Evolutionary conservation across 2,888 invertebrate genomes (phyloP).

Genomic region (Leptinotarsa tumamoca): DNA sequence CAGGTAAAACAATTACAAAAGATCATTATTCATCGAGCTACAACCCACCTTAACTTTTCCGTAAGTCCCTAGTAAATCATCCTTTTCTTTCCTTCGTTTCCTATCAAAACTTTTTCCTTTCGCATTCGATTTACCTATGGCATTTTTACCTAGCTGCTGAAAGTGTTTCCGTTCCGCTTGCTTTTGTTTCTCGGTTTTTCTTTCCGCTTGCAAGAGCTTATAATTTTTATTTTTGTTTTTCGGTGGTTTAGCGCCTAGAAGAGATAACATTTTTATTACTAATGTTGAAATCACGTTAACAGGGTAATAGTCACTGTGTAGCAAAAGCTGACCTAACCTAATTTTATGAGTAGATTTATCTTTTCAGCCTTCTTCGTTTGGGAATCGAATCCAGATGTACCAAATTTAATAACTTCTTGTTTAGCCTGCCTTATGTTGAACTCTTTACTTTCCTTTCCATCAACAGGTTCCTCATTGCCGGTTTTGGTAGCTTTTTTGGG

Average conservation of each 20-base stretch:
- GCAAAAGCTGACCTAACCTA: conserved; percentile 69
- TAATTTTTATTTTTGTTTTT: conserved; percentile 79
- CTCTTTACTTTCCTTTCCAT: conserved; percentile 62
- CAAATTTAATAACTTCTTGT: conserved; percentile 87
- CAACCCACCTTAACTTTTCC: conserved; percentile 58
- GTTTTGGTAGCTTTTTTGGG: conserved; percentile 44
- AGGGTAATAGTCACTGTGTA: background rate
- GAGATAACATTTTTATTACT: conserved; percentile 28
- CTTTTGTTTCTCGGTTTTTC: conserved; percentile 69
- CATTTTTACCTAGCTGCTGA: conserved; percentile 71
- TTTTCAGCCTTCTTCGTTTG: conserved; percentile 83
- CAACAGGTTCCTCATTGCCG: conserved; percentile 44
- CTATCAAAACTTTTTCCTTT: conserved; percentile 69
- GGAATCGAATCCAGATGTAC: conserved; percentile 80
- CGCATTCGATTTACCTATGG: conserved; percentile 70
- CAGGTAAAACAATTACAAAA: too few relatives aligned
- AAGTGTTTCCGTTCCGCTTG: conserved; percentile 68
- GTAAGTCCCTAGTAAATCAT: conserved; percentile 61
- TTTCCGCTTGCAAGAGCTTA: conserved; percentile 76
- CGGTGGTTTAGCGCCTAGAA: conserved; percentile 80
- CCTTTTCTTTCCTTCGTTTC: conserved; percentile 68
- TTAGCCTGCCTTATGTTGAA: conserved; percentile 82
- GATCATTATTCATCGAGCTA: background rate
- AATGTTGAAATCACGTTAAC: background rate
- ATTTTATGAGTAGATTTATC: conserved; percentile 79